Base-by-base conservation (phyloP, 2,888 invertebrate species). In the Acrobasis suavella region DNA sequence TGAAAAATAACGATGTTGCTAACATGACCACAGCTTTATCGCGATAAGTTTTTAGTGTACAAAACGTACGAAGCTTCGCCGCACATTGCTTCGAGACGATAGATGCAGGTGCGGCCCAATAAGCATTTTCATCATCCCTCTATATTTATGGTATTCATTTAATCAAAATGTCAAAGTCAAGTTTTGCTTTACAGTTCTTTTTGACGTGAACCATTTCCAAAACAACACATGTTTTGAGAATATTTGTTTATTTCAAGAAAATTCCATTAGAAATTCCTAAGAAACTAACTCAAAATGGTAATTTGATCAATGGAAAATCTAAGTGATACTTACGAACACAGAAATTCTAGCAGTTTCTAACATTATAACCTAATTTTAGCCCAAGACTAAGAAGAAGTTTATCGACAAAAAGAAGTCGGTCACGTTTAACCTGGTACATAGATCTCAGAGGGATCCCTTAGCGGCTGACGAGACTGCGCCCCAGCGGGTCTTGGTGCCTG, bases 381-480 rank as follows among this genome's bases (percentile, higher is more conserved):
- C 95, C 51, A 95, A 94, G 77, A 94, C 95, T 65, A 95, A 94
- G 78, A 96, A 95, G 85, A 96, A 95, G 79, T 98, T 98, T 80
- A 98, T 99, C 75, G 97, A 98, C 81, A 96, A 96, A 74, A 98
- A 98, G 82, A 96, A 96, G 79, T 95, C 98, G 0, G 96, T 98
- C 22, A 97, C 97, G 0, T 99, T 98, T 82, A 96, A 96, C 79
- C 87, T 99, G 69, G 98, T 98, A 1, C 98, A 98, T 81, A 94
- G 99, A 80, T 98, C 98, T 77, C 98, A 98, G 86, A 95, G 95
- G 77, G 99, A 99, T 94, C 98, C 99, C 0, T 85, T 99, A 60
- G 94, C 95, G 0, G 96, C 96, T 0, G 98, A 98, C 86, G 97
- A 97, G 81, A 96, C 93, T 60, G 98, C 98, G 0, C 97, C 98